These are phyloP conservation scores for Mimachlamys varia DNA, from an alignment of 2,888 invertebrate species.

Conservation along the genomic window DNA sequence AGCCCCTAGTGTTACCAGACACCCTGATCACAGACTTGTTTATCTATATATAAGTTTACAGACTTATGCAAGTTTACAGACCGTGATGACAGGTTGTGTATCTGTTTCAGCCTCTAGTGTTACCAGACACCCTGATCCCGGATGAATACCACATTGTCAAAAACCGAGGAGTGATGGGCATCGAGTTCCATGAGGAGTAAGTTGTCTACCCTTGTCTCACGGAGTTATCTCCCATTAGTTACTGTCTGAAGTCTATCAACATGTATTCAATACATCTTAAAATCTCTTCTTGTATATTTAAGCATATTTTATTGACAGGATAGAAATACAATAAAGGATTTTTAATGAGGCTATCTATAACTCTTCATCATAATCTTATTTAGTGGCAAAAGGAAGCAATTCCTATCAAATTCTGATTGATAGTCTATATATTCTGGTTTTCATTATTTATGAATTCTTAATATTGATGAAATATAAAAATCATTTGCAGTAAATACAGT, in stretches of 20 bases:
- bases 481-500: slow-evolving; percentile 76
- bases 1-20: too few relatives aligned
- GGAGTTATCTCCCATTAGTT: not conserved
- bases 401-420: too few relatives aligned
- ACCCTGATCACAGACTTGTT: too few relatives aligned
- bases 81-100: not conserved
- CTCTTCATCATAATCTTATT: too few relatives aligned
- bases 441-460: not conserved
- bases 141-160: slow-evolving; percentile 81
- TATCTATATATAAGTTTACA: not conserved
- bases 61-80: too few relatives aligned
- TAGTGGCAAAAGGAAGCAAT: too few relatives aligned
- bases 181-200: slow-evolving; percentile 80
- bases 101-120: slow-evolving; percentile 70
- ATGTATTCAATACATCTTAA: too few relatives aligned
- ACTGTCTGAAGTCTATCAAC: not conserved
- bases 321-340: too few relatives aligned
- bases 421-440: too few relatives aligned
- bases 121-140: slow-evolving; percentile 80
- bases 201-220: slow-evolving; percentile 48
- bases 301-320: too few relatives aligned
- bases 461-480: slow-evolving; percentile 24
- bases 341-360: too few relatives aligned
- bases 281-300: too few relatives aligned
- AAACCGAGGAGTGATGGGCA: slow-evolving; percentile 79